Percentiles rank a stretch among this genome's conserved stretches.
Conservation (phyloP, 2,888 invertebrate genomes). For the Sinohyriopsis cumingii region DNA sequence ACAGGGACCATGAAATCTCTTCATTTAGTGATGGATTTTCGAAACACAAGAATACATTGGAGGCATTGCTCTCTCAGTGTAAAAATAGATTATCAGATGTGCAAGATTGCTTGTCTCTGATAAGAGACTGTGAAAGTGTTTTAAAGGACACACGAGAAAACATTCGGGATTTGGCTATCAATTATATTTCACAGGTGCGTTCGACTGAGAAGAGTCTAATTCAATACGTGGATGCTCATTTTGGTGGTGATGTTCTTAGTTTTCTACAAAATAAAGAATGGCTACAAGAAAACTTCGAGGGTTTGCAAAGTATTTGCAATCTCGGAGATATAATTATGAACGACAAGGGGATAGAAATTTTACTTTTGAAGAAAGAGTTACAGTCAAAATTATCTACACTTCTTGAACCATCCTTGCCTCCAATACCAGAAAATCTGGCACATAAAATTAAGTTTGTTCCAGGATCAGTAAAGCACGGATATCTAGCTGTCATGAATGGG, state of each 20-base stretch:
- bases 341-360: slow-evolving; percentile 68
- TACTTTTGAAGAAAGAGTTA: slow-evolving; percentile 68
- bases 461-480: slow-evolving; percentile 62
- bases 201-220: slow-evolving; percentile 63
- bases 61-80: slow-evolving; percentile 49
- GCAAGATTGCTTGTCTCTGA: slow-evolving; percentile 55
- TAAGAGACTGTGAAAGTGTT: slow-evolving; percentile 63
- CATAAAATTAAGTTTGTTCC: slow-evolving; percentile 61
- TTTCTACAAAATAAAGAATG: slow-evolving; percentile 62
- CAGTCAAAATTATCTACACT: slow-evolving; percentile 64
- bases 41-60: slow-evolving; percentile 59
- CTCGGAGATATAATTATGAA: slow-evolving; percentile 67
- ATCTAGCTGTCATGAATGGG: slow-evolving; percentile 25
- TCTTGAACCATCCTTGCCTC: slow-evolving; percentile 50
- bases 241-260: slow-evolving; percentile 57
- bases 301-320: slow-evolving; percentile 62
- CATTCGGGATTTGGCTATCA: slow-evolving; percentile 67
- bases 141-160: slow-evolving; percentile 65
- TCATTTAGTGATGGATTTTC: slow-evolving; percentile 67
- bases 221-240: slow-evolving; percentile 60
- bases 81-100: slow-evolving; percentile 55
- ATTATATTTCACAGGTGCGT: slow-evolving; percentile 60
- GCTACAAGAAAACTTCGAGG: slow-evolving; percentile 62
- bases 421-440: slow-evolving; percentile 47
- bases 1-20: slow-evolving; percentile 69